Evolutionary conservation across 1,140 invertebrate species (phyloP).

Genomic region (Eriosoma lanigerum): DNA sequence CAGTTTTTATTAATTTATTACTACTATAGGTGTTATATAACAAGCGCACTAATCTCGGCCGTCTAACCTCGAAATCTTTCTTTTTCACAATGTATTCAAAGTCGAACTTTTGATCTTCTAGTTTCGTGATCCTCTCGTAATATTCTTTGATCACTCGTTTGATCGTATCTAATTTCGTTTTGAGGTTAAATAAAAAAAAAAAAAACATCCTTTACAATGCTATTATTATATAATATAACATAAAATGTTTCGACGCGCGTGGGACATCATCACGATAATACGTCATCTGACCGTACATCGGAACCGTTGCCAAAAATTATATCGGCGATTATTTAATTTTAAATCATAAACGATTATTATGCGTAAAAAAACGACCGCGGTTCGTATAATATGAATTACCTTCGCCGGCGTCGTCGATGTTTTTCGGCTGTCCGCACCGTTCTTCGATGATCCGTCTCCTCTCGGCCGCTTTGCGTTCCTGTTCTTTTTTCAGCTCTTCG

Average conservation of each 20-base stretch:
- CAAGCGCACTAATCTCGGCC: too few species aligned
- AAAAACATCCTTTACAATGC: too few species aligned
- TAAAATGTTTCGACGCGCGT: neutral
- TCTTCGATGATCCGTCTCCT: constrained; percentile 96
- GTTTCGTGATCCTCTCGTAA: constrained; percentile 79
- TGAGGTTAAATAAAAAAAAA: neutral
- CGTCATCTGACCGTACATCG: too few species aligned
- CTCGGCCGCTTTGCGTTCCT: constrained; percentile 96
- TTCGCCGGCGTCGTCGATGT: constrained; percentile 89
- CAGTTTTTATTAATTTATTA: too few species aligned
- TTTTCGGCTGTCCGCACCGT: constrained; percentile 86
- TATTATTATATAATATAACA: too few species aligned
- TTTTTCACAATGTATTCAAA: constrained; percentile 95
- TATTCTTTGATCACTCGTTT: constrained; percentile 82
- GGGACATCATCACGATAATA: too few species aligned
- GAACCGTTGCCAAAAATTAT: neutral
- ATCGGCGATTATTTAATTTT: too few species aligned
- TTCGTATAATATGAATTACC: too few species aligned
- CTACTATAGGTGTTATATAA: too few species aligned
- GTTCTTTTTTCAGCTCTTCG: constrained; percentile 99
- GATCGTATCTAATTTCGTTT: constrained; percentile 59
- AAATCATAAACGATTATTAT: too few species aligned
- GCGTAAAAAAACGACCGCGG: too few species aligned
- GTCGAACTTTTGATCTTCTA: constrained; percentile 97
- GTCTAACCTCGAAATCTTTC: constrained; percentile 91